Evolutionary conservation across 2,797 vertebrate genomes (phyloP).

Genomic region (Spheniscus humboldti): DNA sequence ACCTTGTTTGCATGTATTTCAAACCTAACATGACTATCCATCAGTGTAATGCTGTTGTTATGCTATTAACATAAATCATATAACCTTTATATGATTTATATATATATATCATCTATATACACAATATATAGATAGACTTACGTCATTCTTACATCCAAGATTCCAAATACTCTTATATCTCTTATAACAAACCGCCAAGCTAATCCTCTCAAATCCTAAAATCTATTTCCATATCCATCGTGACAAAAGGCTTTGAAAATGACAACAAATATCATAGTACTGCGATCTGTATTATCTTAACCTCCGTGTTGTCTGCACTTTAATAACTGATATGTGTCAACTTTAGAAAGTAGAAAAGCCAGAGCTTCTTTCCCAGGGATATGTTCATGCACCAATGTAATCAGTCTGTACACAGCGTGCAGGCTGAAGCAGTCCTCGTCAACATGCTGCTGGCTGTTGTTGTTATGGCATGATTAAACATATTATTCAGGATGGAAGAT

Average conservation of each 20-base stretch:
- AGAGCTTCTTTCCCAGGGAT: not conserved
- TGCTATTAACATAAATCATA: not conserved
- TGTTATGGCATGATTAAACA: not conserved
- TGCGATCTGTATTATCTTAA: not conserved
- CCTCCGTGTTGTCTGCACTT: not conserved
- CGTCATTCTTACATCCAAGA: not conserved
- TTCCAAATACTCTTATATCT: not conserved
- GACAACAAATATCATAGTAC: not conserved
- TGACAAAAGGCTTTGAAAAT: not conserved
- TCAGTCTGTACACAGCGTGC: not conserved
- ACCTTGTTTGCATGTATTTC: not conserved
- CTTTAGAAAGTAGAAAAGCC: not conserved
- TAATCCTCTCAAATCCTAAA: not conserved
- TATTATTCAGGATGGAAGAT: not conserved
- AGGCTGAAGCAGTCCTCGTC: not conserved
- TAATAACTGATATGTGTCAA: not conserved
- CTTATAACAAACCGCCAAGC: not conserved
- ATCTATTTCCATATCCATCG: not conserved
- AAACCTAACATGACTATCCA: not conserved
- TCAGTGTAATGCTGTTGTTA: not conserved
- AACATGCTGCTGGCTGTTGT: not conserved
- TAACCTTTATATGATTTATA: not conserved
- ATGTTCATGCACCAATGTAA: not conserved
- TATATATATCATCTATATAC: not conserved
- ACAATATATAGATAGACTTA: not conserved